Base-by-base conservation (phyloP, 1,140 invertebrate species). In the Pseudomyrmex flavicornis region DNA sequence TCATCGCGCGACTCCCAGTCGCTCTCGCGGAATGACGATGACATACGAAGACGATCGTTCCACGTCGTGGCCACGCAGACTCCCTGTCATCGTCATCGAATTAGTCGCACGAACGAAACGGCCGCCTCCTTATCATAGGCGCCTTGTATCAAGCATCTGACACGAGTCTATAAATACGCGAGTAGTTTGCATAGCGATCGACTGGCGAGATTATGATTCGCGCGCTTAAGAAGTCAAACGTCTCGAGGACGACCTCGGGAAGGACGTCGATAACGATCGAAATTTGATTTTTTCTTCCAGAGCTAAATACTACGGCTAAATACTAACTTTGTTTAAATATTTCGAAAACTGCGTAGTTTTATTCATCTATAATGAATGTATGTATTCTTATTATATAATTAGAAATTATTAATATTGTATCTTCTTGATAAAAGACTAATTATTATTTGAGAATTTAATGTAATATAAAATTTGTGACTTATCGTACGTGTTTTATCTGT, bases 1-100 rank as follows among this genome's bases (percentile, higher is more conserved):
- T 54, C 17, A 52, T 58, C 50, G 46, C 72, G n/a, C 10, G 48
- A 62, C 58, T 65, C 63, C 35, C 52, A 54, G 17, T 35, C 44
- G 46, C 56, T 58, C 54, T 26, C 65, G 61, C 26, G 65, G 66
- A 54, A 83, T 72, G 89, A 90, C 88, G 85, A 89, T 88, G 89
- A 88, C 88, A 82, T 83, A 90, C 85, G 85, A 83, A 74, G 62
- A 65, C 89, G 59, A 91, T 92, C 88, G 88, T 89, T 92, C 84
- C 82, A 87, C 86, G 87, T 92, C 88, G 68, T 58, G 69, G 84
- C 63, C 86, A 54, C 74, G 73, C 86, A 79, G 58, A 70, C 85
- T n/a, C 46, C 44, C 66, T 66, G 56, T 89, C 86, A 77, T 91
- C 90, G 84, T 88, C 83, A 68, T 77, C 77, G 77, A 82, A 83